phyloP scores from a whole-genome alignment of 1,140 invertebrate genomes.

The Vanessa tameamea region DNA sequence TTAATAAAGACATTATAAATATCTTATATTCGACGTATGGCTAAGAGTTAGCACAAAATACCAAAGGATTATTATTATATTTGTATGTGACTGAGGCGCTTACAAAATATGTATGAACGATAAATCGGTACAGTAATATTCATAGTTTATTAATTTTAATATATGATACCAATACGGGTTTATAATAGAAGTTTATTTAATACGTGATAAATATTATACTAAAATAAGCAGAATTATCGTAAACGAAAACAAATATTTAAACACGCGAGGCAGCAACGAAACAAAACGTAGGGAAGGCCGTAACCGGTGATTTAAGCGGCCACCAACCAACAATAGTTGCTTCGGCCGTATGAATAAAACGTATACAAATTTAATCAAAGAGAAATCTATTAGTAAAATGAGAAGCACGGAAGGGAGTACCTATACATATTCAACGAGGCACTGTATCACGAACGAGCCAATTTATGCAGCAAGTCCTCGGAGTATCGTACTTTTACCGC shows the following conservation, averaged over 20 bases:
- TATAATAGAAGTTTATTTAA: background rate
- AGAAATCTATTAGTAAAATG: conserved; percentile 81
- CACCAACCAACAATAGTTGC: conserved; percentile 72
- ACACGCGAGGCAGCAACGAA: conserved; percentile 36
- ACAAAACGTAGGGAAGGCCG: conserved; percentile 54
- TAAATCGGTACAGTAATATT: background rate
- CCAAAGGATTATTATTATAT: conserved; percentile 46
- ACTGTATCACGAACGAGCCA: conserved; percentile 78
- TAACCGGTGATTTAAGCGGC: conserved; percentile 67
- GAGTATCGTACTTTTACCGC: conserved; percentile 75
- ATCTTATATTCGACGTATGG: conserved; percentile 66
- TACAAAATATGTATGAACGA: background rate
- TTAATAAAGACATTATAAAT: conserved; percentile 81
- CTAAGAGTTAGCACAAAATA: conserved; percentile 58
- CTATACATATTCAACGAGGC: conserved; percentile 80
- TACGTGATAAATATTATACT: background rate
- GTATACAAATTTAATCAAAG: conserved; percentile 81
- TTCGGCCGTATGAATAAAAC: conserved; percentile 75
- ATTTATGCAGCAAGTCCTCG: conserved; percentile 76
- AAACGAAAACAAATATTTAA: conserved; percentile 37
- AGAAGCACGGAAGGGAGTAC: conserved; percentile 79
- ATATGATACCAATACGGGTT: background rate
- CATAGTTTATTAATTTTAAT: too few species aligned
- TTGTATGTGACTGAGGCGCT: conserved; percentile 9
- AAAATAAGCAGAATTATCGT: conserved; percentile 13